phyloP scores from a whole-genome alignment of 2,888 invertebrate genomes.

The Thera britannica region DNA sequence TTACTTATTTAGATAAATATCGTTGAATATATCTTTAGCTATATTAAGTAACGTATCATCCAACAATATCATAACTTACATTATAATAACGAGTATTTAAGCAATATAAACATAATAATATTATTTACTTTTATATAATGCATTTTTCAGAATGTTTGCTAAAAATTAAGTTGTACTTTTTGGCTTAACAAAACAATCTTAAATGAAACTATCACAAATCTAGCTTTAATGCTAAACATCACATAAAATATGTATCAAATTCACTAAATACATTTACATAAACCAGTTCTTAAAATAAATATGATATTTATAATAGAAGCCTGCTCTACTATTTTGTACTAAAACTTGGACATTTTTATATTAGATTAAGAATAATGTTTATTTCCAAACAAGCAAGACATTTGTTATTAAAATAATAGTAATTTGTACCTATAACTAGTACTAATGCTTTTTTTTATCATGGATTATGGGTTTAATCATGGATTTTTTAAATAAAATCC shows the following conservation, averaged over 20 bases:
- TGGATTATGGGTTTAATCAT: no score
- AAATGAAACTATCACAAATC: neutral
- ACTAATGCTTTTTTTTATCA: no score
- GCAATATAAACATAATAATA: neutral
- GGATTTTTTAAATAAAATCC: no score
- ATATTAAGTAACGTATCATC: neutral
- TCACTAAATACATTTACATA: neutral
- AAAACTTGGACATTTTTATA: slow-evolving; percentile 18
- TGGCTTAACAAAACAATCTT: neutral
- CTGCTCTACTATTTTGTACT: slow-evolving; percentile 22
- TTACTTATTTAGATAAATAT: no score
- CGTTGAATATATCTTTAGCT: no score
- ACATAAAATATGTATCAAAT: neutral
- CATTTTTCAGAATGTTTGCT: slow-evolving; percentile 8
- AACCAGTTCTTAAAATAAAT: neutral
- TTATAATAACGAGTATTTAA: no score
- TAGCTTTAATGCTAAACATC: slow-evolving; percentile 6
- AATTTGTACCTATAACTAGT: no score
- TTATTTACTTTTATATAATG: neutral
- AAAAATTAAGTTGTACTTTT: slow-evolving; percentile 10
- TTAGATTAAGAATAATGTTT: no score
- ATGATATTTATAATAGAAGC: neutral
- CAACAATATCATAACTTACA: neutral
- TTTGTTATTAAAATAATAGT: no score
- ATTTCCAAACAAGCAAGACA: no score